Evolutionary conservation across 2,797 vertebrate genomes (phyloP), one percentile per base, ranked within the genome.

Genomic region (Mionectes olivaceus): DNA sequence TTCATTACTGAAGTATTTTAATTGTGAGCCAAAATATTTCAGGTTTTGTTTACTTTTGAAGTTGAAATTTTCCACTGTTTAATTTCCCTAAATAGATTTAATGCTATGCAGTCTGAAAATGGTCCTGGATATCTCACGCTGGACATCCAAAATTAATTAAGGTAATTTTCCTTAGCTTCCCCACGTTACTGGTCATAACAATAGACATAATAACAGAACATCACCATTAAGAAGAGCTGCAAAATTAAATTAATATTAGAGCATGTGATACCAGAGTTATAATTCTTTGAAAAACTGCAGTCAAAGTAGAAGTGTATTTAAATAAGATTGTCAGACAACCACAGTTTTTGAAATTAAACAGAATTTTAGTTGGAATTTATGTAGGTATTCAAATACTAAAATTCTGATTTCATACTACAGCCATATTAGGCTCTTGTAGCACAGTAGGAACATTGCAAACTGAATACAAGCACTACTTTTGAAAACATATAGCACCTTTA

Each of bases 31-130:
- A 96, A 95, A 95, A 79, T 82, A 90, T 81, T 91, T 90, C 43
- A 56, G 55, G 86, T 93, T 95, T 93, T 94, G 80, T 90, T 95
- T 95, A 93, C 67, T 88, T 94, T 55, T 65, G 39, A 63, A 93
- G 73, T 19, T 32, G 52, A 94, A 93, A 18, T 89, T 93, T 95
- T 94, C 90, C 91, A 89, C 63, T 91, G 86, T 94, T 95, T 93
- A 91, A 93, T 86, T 93, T 91, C 67, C 44, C 41, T 90, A 69
- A 93, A 94, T 82, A 93, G 32, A 6, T 73, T 91, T 65, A 69
- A 59, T 52, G 59, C 5, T 86, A 13, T 39, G n/a, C 22, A 78
- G 65, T 46, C 70, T 83, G 80, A 90, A 78, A 82, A 82, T 15
- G 21, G 30, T 47, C 50, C 28, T 83, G 71, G 55, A 55, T 75